Evolutionary conservation across 2,113 vertebrate genomes (phyloP).

Genomic region (Pomatorhinus ruficollis): DNA sequence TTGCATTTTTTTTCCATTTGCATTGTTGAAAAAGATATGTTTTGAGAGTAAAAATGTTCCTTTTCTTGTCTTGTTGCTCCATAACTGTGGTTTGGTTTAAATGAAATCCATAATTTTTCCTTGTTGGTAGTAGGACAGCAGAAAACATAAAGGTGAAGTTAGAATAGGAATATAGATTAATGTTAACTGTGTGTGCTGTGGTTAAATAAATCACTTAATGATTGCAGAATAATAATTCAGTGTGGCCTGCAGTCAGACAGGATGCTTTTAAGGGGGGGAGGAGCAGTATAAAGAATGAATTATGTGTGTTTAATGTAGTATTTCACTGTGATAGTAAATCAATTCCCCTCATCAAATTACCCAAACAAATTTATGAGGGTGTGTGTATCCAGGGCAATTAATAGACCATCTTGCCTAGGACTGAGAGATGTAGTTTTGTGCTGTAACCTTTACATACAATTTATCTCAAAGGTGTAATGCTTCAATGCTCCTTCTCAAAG

Average conservation of each 20-base stretch:
- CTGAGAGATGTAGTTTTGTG: background rate
- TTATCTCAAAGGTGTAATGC: background rate
- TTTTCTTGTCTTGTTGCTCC: background rate
- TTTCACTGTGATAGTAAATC: constrained; percentile 31
- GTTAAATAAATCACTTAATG: constrained; percentile 21
- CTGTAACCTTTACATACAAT: constrained; percentile 10
- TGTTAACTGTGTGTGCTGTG: background rate
- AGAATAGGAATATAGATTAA: background rate
- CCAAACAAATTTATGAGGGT: constrained; percentile 8
- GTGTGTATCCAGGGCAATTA: background rate
- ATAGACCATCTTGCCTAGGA: background rate
- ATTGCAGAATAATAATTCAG: background rate
- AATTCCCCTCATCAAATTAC: background rate
- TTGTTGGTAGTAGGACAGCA: constrained; percentile 8
- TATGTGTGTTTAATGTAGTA: background rate
- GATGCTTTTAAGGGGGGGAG: background rate
- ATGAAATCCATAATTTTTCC: constrained; percentile 13
- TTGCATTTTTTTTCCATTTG: background rate
- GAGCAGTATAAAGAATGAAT: background rate
- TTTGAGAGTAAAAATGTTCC: background rate
- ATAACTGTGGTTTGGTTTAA: background rate
- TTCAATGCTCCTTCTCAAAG: background rate
- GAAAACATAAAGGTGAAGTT: constrained; percentile 7
- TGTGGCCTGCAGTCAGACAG: background rate
- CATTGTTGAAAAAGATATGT: background rate